A percentile compares a stretch with the other conserved stretches of the same genome.
Conservation (phyloP, 1,140 invertebrate genomes). For the Alviniconcha marisindica region DNA sequence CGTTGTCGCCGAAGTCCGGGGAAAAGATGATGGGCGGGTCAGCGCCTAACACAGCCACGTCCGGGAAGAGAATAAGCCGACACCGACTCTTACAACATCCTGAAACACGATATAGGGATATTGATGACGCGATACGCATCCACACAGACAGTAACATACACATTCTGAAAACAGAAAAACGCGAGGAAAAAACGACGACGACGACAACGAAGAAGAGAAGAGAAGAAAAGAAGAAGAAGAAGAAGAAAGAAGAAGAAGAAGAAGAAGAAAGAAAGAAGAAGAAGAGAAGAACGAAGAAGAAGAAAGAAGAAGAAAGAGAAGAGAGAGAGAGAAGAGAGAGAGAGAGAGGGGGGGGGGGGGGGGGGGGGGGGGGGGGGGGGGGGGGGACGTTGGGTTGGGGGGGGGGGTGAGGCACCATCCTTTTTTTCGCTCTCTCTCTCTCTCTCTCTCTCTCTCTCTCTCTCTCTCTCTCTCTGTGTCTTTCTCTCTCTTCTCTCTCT, state of each 20-base stretch:
- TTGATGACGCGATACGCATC: too few species aligned
- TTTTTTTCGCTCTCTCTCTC: neutral
- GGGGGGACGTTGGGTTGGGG: neutral
- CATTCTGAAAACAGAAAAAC: too few species aligned
- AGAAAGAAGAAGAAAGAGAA: too few species aligned
- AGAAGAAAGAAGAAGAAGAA: neutral
- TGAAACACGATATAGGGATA: too few species aligned
- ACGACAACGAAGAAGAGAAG: neutral
- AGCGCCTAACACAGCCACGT: neutral
- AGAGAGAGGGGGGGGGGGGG: neutral
- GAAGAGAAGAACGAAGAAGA: too few species aligned
- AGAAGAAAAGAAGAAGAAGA: neutral
- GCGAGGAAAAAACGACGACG: too few species aligned
- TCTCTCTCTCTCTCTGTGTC: neutral
- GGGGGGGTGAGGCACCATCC: neutral
- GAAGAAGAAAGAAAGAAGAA: neutral
- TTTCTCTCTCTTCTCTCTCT: neutral
- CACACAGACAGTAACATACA: too few species aligned
- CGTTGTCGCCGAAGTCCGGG: neutral
- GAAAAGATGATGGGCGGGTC: neutral
- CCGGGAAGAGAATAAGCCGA: neutral
- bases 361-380: neutral
- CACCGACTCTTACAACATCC: neutral
- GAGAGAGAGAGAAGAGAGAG: neutral
- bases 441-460: conserved; percentile 20